Evolutionary conservation across 2,113 vertebrate genomes (phyloP).

Genomic region (Geothlypis trichas): DNA sequence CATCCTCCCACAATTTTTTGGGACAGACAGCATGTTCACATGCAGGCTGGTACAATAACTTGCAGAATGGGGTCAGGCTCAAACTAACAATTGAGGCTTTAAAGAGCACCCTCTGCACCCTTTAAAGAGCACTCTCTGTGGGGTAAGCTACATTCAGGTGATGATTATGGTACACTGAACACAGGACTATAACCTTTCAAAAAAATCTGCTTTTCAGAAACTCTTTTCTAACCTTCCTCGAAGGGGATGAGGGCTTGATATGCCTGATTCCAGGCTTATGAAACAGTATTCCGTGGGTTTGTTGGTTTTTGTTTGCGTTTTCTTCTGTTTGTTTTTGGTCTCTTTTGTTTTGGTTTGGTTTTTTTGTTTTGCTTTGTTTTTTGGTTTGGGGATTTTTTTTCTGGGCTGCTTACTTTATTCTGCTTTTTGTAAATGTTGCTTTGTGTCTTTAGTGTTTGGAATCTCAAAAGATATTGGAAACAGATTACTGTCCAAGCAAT

Average conservation of each 20-base stretch:
- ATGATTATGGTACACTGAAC: neutral
- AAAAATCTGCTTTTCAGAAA: neutral
- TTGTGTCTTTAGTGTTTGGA: neutral
- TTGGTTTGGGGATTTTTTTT: neutral
- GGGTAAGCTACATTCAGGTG: neutral
- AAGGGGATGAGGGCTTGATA: neutral
- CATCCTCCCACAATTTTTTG: neutral
- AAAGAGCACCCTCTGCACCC: neutral
- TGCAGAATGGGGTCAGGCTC: neutral
- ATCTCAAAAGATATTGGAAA: neutral
- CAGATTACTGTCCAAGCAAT: neutral
- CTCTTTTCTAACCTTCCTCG: neutral
- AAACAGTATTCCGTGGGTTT: neutral
- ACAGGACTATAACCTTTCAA: neutral
- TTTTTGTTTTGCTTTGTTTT: neutral
- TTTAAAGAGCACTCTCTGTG: no score
- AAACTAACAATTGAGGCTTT: neutral
- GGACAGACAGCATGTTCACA: neutral
- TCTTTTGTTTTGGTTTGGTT: neutral
- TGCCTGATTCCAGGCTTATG: neutral
- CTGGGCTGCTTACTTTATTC: neutral
- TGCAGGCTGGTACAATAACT: neutral
- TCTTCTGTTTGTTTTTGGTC: neutral
- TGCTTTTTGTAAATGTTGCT: neutral
- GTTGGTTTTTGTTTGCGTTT: neutral